These are phyloP conservation scores for fruit fly (Drosophila melanogaster) DNA, from an alignment of 1,140 invertebrate genomes.

Conservation along the genomic window DNA sequence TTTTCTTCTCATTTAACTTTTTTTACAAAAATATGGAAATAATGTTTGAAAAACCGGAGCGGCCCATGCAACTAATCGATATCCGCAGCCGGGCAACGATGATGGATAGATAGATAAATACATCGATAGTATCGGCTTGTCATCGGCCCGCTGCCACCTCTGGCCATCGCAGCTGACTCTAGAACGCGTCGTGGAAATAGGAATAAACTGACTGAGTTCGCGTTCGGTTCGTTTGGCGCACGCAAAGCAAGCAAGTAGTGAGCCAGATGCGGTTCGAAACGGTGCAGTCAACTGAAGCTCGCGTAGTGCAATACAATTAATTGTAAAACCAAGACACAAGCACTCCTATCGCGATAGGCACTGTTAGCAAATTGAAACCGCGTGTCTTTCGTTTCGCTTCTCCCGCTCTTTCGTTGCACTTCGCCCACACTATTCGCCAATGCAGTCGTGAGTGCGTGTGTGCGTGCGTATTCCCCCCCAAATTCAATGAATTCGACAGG, in stretches of 20 bases:
- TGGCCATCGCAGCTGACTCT: not conserved
- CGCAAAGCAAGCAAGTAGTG: conserved; percentile 27
- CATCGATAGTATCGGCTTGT: not conserved
- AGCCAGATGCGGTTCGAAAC: conserved; percentile 32
- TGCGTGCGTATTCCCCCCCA: not conserved
- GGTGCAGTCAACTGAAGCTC: conserved; percentile 25
- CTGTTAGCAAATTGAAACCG: conserved; percentile 25
- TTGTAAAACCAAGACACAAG: conserved; percentile 15
- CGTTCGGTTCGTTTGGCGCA: conserved; percentile 56
- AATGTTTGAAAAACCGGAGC: too few relatives aligned
- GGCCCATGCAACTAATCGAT: too few relatives aligned
- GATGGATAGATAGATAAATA: too few relatives aligned
- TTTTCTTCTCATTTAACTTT: too few relatives aligned
- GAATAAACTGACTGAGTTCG: conserved; percentile 13
- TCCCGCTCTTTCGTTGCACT: conserved; percentile 31
- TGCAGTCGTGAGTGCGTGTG: conserved; percentile 22
- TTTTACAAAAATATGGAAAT: too few relatives aligned
- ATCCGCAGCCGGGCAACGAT: too few relatives aligned
- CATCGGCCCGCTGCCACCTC: not conserved
- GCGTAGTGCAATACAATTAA: conserved; percentile 37
- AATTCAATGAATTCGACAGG: conserved; percentile 37
- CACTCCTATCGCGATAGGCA: conserved; percentile 7
- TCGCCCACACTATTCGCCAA: conserved; percentile 1
- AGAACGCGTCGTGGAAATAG: not conserved
- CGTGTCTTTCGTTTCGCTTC: conserved; percentile 14